Conservation (phyloP, 1,140 invertebrate genomes). For the Branchinecta lindahli region DNA sequence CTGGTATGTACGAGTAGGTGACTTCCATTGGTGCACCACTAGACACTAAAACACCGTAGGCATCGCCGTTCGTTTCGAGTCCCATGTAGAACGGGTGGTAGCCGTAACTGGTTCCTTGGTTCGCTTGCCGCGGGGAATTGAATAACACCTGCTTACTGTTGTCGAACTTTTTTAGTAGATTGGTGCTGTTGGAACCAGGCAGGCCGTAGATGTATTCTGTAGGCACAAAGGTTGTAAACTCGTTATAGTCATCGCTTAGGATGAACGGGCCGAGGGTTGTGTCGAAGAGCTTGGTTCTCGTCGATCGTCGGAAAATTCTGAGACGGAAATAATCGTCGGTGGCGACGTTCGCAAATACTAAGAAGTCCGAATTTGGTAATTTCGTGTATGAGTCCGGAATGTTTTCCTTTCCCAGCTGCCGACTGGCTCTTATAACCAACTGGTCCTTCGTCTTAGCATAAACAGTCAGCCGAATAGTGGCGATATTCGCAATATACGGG, state of each 20-base stretch:
- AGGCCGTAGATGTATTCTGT: conserved; percentile 15
- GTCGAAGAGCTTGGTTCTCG: conserved; percentile 12
- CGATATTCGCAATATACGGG: no score
- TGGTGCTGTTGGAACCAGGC: no score
- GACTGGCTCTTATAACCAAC: no score
- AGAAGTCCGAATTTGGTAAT: no score
- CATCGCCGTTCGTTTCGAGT: conserved; percentile 14
- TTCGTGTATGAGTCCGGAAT: no score
- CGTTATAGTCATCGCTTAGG: conserved; percentile 16
- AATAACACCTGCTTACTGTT: no score
- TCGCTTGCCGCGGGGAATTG: no score
- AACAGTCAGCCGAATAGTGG: no score
- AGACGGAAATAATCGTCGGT: conserved; percentile 13
- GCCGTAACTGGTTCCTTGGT: background rate
- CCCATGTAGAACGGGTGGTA: conserved; percentile 21
- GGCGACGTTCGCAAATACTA: no score
- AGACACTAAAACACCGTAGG: conserved; percentile 18
- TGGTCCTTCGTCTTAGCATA: no score
- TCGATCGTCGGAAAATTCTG: conserved; percentile 10
- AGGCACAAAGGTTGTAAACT: conserved; percentile 16
- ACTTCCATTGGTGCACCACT: conserved; percentile 14
- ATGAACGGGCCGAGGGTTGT: conserved; percentile 16
- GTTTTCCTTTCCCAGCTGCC: no score
- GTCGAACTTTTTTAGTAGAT: no score
- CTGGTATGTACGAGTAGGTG: conserved; percentile 13